phyloP scores from a whole-genome alignment of 1,140 invertebrate species.

The Lethrus apterus region DNA sequence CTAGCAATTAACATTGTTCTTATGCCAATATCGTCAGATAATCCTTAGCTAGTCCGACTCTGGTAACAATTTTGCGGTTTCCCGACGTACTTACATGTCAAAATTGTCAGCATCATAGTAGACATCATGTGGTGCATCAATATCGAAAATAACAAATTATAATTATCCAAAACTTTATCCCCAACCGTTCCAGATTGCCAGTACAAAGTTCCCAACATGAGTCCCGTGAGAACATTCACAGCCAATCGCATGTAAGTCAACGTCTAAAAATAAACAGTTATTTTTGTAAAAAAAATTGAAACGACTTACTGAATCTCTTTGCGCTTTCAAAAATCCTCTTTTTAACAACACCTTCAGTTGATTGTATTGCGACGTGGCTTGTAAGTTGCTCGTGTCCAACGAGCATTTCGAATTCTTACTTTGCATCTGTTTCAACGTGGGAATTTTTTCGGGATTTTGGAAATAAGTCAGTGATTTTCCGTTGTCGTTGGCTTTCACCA shows the following conservation, averaged over 20 bases:
- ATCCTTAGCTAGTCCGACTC: too few species aligned
- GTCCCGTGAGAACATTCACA: constrained; percentile 62
- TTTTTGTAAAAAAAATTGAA: constrained; percentile 16
- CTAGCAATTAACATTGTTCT: too few species aligned
- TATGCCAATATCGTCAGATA: too few species aligned
- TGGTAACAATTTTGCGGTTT: too few species aligned
- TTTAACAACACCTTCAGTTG: constrained; percentile 62
- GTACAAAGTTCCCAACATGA: constrained; percentile 68
- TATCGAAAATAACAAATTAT: constrained; percentile 73
- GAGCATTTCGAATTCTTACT: not conserved
- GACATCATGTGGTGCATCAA: constrained; percentile 80
- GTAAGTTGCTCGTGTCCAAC: constrained; percentile 41
- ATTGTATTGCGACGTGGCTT: constrained; percentile 62
- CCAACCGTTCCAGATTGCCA: constrained; percentile 62
- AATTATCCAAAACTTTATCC: constrained; percentile 68
- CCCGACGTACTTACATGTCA: constrained; percentile 74
- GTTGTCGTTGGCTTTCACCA: constrained; percentile 66
- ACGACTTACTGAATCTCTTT: constrained; percentile 58
- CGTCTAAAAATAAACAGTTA: constrained; percentile 54
- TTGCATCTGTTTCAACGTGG: constrained; percentile 3
- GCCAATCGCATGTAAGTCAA: constrained; percentile 76
- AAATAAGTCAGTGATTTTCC: constrained; percentile 65
- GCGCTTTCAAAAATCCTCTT: constrained; percentile 63
- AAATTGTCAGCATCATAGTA: constrained; percentile 77
- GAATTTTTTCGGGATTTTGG: constrained; percentile 43